Conservation (phyloP, 2,797 vertebrate species). For the Falco concolor region DNA sequence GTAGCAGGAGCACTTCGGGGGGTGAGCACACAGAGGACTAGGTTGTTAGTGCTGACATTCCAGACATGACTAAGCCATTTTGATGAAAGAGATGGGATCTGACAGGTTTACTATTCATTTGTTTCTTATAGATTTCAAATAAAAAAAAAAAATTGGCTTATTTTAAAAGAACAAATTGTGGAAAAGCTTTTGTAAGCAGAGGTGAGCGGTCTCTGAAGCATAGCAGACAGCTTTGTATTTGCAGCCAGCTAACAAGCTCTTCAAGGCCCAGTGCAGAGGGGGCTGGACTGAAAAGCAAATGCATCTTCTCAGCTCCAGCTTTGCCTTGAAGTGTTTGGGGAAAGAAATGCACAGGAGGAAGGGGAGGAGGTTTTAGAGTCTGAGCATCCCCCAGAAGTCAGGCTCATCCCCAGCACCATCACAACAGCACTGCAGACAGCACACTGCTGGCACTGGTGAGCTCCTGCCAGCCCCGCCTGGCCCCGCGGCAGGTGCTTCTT, state of each 20-base stretch:
- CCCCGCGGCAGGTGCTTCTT: too few relatives aligned
- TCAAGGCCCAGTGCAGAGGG: background rate
- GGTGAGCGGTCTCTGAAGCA: background rate
- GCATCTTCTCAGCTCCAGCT: background rate
- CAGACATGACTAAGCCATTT: background rate
- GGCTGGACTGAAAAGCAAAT: background rate
- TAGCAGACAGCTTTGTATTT: background rate
- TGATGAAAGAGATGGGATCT: slow-evolving; percentile 35
- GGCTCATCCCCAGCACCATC: background rate
- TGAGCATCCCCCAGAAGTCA: background rate
- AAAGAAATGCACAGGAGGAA: background rate
- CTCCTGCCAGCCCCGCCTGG: background rate
- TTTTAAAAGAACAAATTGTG: slow-evolving; percentile 33
- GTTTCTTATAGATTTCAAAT: slow-evolving; percentile 70
- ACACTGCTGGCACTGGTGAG: background rate
- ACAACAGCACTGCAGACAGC: background rate
- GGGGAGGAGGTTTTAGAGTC: background rate
- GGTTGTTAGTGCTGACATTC: background rate
- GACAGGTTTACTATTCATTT: slow-evolving; percentile 67
- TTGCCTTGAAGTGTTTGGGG: background rate
- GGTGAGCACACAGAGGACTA: background rate
- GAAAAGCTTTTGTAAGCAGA: slow-evolving; percentile 19
- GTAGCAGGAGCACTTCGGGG: background rate
- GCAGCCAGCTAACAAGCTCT: background rate
- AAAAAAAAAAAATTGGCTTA: slow-evolving; percentile 66